phyloP scores from a whole-genome alignment of 2,797 vertebrate genomes.

The Sebastes variabilis region DNA sequence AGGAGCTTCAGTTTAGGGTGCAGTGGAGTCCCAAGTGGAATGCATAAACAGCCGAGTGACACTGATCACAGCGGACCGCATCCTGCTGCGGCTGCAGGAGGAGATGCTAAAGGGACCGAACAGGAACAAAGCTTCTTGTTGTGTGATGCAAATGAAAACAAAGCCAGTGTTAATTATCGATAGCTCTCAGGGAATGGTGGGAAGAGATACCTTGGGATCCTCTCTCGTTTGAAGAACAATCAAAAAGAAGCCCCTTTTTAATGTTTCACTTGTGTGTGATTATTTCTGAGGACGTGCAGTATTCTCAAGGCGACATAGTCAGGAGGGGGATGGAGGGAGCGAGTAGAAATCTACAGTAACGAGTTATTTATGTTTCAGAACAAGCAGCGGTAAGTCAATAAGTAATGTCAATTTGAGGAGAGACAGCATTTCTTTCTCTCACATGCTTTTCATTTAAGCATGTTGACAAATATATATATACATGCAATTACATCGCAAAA shows the following conservation, averaged over 20 bases:
- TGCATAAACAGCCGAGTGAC: constrained; percentile 48
- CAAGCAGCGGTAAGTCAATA: constrained; percentile 2
- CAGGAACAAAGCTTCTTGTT: constrained; percentile 24
- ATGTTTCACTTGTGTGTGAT: background rate
- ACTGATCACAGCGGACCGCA: constrained; percentile 42
- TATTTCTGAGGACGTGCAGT: background rate
- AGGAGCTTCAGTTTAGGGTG: constrained; percentile 41
- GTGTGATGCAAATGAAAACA: constrained; percentile 13
- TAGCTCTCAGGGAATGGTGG: background rate
- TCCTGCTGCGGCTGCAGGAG: constrained; percentile 16
- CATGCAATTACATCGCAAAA: background rate
- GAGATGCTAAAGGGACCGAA: constrained; percentile 9
- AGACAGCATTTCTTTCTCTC: constrained; percentile 23
- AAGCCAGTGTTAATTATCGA: constrained; percentile 25
- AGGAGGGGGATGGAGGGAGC: background rate
- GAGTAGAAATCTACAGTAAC: constrained; percentile 11
- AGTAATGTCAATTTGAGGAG: constrained; percentile 39
- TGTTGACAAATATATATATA: background rate
- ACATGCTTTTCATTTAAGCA: background rate
- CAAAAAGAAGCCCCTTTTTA: background rate
- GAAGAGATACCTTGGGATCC: background rate
- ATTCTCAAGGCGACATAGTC: background rate
- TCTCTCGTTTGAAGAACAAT: constrained; percentile 16
- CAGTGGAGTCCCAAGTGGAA: constrained; percentile 44
- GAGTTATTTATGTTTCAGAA: constrained; percentile 31